Conservation (phyloP, 2,888 invertebrate genomes). For the Drosophila subsilvestris region DNA sequence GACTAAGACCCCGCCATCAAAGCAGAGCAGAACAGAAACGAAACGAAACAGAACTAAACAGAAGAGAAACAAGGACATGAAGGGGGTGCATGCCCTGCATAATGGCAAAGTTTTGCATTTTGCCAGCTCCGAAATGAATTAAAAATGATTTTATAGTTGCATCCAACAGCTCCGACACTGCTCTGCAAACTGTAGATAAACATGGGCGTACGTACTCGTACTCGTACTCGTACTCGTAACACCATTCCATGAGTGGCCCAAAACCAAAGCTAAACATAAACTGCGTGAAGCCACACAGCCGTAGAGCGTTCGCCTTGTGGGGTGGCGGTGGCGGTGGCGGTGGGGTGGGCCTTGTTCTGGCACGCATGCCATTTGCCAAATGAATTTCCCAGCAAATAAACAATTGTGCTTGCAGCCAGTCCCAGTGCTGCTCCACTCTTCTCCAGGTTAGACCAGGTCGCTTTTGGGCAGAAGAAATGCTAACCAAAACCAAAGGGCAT, state of each 20-base stretch:
- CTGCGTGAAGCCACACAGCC: slow-evolving; percentile 27
- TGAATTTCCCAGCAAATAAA: slow-evolving; percentile 52
- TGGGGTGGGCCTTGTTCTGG: slow-evolving; percentile 7
- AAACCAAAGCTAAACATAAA: slow-evolving; percentile 43
- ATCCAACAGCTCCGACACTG: slow-evolving; percentile 10
- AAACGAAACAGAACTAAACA: background rate
- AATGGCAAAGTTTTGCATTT: slow-evolving; percentile 45
- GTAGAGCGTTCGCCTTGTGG: slow-evolving; percentile 5
- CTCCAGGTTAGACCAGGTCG: slow-evolving; percentile 7
- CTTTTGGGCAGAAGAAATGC: slow-evolving; percentile 1
- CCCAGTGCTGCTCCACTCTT: background rate
- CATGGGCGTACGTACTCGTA: too few species aligned
- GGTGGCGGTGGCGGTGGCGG: background rate
- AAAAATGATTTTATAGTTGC: slow-evolving; percentile 47
- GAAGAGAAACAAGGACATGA: background rate
- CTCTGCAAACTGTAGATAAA: slow-evolving; percentile 47
- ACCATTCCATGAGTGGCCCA: slow-evolving; percentile 35
- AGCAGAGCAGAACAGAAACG: background rate
- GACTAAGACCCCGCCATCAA: slow-evolving; percentile 28
- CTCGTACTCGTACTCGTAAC: slow-evolving; percentile 18
- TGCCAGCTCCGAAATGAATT: slow-evolving; percentile 43
- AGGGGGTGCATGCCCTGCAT: background rate
- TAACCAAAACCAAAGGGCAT: background rate
- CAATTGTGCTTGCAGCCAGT: slow-evolving; percentile 17
- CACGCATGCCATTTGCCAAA: slow-evolving; percentile 57